Conservation (phyloP, 2,797 vertebrate genomes). For the Darevskia nairensis region DNA sequence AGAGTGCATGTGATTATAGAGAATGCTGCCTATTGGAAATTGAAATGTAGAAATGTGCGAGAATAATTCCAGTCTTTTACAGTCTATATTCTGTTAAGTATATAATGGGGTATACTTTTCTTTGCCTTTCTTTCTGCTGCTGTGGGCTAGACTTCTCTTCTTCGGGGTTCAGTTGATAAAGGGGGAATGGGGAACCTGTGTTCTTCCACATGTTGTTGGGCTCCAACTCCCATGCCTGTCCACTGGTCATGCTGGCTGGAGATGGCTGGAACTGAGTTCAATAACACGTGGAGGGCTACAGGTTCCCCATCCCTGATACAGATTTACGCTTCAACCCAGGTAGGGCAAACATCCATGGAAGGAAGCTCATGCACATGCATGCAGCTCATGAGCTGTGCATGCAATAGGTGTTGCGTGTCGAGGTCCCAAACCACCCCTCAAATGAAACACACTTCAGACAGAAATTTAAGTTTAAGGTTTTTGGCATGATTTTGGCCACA, state of each 20-base stretch:
- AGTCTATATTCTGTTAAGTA: constrained; percentile 49
- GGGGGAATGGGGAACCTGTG: not conserved
- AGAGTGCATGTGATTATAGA: constrained; percentile 79
- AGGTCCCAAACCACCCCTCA: no score
- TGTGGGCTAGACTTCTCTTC: not conserved
- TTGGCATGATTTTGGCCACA: no score
- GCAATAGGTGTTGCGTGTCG: not conserved
- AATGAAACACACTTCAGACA: no score
- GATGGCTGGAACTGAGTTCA: not conserved
- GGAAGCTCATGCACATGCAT: not conserved
- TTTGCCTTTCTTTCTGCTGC: not conserved
- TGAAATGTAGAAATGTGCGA: constrained; percentile 78
- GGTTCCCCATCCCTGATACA: not conserved
- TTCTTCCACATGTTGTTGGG: not conserved
- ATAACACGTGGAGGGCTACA: not conserved
- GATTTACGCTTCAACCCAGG: not conserved
- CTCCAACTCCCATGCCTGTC: not conserved
- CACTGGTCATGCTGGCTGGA: not conserved
- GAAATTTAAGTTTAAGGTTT: no score
- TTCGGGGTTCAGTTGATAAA: not conserved
- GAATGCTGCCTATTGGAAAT: constrained; percentile 75
- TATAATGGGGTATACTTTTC: constrained; percentile 28
- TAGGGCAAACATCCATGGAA: not conserved
- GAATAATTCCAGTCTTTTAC: constrained; percentile 64
- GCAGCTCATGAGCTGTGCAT: not conserved